phyloP scores from a whole-genome alignment of 2,113 vertebrate genomes.

The Pluvianellus socialis region DNA sequence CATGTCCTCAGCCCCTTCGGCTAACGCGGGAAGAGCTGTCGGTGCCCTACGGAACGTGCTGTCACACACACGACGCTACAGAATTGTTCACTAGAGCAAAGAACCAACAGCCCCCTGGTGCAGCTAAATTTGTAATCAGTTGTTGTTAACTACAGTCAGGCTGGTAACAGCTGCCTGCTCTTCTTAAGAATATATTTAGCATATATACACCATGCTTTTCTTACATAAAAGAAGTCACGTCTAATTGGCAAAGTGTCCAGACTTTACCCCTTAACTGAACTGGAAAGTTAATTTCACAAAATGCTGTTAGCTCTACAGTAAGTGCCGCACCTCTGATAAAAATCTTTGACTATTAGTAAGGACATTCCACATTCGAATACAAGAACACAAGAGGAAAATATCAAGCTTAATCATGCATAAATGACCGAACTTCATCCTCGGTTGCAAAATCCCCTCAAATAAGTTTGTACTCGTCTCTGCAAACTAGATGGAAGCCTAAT shows the following conservation, averaged over 20 bases:
- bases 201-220: neutral
- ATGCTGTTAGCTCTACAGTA: neutral
- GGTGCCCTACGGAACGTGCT: neutral
- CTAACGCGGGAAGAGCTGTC: neutral
- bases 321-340: neutral
- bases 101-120: neutral
- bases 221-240: neutral
- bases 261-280: neutral
- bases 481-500: neutral
- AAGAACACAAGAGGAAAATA: neutral
- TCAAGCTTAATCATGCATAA: conserved; percentile 59
- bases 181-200: too few relatives aligned
- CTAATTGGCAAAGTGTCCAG: neutral
- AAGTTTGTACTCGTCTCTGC: neutral
- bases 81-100: neutral
- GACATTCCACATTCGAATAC: conserved; percentile 41
- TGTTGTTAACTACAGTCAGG: neutral
- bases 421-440: neutral
- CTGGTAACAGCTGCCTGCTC: neutral
- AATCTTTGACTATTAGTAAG: conserved; percentile 27
- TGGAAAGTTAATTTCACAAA: neutral
- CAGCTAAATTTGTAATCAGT: neutral
- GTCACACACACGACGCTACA: neutral
- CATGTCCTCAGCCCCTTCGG: neutral
- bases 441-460: neutral